Percentiles rank a stretch among this genome's conserved stretches.
phyloP scores from a whole-genome alignment of 1,140 invertebrate genomes.

The Drosophila tani region DNA sequence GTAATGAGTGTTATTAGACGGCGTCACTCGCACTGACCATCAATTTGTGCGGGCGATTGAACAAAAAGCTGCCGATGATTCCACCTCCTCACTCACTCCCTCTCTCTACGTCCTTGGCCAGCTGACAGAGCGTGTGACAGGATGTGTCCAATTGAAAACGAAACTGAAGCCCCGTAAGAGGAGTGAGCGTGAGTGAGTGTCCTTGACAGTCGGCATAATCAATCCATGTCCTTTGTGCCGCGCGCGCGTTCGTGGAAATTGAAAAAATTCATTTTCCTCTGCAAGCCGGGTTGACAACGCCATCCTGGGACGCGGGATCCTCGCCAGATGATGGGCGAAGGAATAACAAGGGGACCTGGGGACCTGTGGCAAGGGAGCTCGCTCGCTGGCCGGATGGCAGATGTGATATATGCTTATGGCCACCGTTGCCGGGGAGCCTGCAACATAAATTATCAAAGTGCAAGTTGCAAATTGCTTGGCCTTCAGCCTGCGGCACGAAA shows the following conservation, averaged over 20 bases:
- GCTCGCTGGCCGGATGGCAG: slow-evolving; percentile 12
- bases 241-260: slow-evolving; percentile 57
- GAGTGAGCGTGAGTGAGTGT: slow-evolving; percentile 33
- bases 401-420: slow-evolving; percentile 55
- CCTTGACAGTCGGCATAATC: slow-evolving; percentile 70
- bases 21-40: slow-evolving; percentile 40
- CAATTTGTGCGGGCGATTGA: slow-evolving; percentile 46
- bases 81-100: not conserved
- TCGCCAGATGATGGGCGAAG: slow-evolving; percentile 13
- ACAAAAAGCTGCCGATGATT: slow-evolving; percentile 25
- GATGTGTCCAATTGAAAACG: slow-evolving; percentile 51
- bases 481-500: slow-evolving; percentile 70
- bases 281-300: slow-evolving; percentile 33
- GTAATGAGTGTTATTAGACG: slow-evolving; percentile 68
- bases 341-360: not conserved
- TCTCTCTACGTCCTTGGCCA: slow-evolving; percentile 31
- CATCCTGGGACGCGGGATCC: slow-evolving; percentile 10
- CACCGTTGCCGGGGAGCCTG: slow-evolving; percentile 48
- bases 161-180: slow-evolving; percentile 49
- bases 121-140: slow-evolving; percentile 46
- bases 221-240: slow-evolving; percentile 61
- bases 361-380: not conserved
- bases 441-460: slow-evolving; percentile 81
- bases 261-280: slow-evolving; percentile 36
- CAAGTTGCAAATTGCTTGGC: slow-evolving; percentile 81